Conservation (phyloP, 2,113 vertebrate genomes). For the Alexandromys fortis region DNA sequence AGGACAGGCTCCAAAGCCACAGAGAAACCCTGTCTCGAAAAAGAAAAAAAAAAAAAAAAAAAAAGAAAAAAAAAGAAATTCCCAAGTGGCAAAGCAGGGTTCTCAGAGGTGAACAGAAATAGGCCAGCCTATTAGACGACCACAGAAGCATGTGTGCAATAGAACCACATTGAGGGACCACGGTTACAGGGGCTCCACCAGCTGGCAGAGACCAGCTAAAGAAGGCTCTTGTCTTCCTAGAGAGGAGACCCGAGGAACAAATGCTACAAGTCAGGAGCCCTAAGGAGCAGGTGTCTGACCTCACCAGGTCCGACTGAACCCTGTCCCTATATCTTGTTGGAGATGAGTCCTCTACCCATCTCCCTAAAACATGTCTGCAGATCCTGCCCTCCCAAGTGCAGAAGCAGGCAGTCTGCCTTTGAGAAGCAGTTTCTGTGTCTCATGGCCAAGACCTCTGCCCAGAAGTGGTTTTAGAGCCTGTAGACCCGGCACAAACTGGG, state of each 20-base stretch:
- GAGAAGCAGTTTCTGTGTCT: not conserved
- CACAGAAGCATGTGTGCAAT: not conserved
- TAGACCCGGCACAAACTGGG: not conserved
- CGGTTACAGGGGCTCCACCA: not conserved
- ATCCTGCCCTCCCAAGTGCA: not conserved
- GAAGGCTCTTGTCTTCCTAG: not conserved
- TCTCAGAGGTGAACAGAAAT: not conserved
- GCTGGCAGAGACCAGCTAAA: not conserved
- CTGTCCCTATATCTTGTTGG: no score
- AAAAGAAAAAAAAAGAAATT: no score
- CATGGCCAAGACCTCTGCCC: not conserved
- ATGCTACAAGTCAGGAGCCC: not conserved
- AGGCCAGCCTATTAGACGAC: not conserved
- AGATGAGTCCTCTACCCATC: not conserved
- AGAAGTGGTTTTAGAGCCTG: not conserved
- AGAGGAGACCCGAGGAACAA: fast-evolving
- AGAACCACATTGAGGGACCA: not conserved
- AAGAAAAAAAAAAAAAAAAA: no score
- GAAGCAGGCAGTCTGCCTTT: not conserved
- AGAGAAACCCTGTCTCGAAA: no score
- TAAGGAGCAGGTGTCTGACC: not conserved
- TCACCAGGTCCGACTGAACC: not conserved
- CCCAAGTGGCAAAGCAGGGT: not conserved
- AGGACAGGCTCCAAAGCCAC: no score
- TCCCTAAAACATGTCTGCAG: not conserved